These are phyloP conservation scores for Buathra laborator DNA, from an alignment of 2,888 invertebrate species.

Conservation along the genomic window DNA sequence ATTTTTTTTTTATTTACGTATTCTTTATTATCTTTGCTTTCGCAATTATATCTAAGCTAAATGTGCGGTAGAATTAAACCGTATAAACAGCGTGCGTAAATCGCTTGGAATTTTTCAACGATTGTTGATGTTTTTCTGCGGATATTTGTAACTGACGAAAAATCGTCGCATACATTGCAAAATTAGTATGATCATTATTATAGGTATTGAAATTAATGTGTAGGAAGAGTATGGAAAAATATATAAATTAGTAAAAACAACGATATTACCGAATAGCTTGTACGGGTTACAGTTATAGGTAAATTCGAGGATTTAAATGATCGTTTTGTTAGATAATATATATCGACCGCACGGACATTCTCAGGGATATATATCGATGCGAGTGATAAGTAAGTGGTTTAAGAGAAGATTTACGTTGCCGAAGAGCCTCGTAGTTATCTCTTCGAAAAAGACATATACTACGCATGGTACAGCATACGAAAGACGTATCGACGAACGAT, in stretches of 20 bases:
- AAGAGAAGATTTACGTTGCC: constrained; percentile 58
- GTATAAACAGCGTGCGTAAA: not conserved
- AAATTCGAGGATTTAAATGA: constrained; percentile 28
- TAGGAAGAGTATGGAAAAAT: no score
- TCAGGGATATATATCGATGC: constrained; percentile 53
- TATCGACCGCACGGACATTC: constrained; percentile 31
- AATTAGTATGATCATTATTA: no score
- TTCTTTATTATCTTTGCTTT: constrained; percentile 20
- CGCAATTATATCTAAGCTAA: constrained; percentile 5
- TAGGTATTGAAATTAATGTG: no score
- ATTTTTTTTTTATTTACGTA: not conserved
- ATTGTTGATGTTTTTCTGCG: not conserved
- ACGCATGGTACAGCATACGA: constrained; percentile 39
- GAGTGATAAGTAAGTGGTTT: constrained; percentile 53
- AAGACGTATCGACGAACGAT: constrained; percentile 58
- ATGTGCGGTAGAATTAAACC: not conserved
- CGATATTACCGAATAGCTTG: not conserved
- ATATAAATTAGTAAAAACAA: no score
- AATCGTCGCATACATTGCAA: no score
- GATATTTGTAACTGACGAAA: not conserved
- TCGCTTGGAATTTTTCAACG: not conserved
- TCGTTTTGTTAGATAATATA: constrained; percentile 46
- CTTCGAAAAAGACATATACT: constrained; percentile 42
- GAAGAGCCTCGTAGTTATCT: constrained; percentile 64
- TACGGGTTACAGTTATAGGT: not conserved